Conservation (phyloP, 2,888 invertebrate species). For the Ashinkailepas kermadecensis region DNA sequence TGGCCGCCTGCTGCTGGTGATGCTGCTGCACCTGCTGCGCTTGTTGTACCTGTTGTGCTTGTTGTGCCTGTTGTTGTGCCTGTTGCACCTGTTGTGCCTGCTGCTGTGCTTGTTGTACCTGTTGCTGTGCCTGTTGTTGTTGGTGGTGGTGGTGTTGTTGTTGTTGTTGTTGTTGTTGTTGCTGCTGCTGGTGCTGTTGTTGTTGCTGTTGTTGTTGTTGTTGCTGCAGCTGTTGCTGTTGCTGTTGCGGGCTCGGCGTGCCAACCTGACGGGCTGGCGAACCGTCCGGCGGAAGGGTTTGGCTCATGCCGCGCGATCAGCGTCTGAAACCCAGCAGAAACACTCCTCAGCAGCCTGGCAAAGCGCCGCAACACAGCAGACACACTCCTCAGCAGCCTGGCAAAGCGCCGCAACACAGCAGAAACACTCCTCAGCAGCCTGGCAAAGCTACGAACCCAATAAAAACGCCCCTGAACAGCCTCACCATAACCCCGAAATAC, state of each 20-base stretch:
- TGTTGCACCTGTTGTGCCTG: background rate
- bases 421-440: too few species aligned
- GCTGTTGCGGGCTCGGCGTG: conserved; percentile 24
- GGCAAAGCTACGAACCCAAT: too few species aligned
- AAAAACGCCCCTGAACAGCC: too few species aligned
- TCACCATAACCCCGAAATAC: too few species aligned
- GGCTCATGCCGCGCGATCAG: background rate
- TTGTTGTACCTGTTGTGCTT: background rate
- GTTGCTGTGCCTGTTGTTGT: background rate
- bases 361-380: too few species aligned
- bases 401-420: too few species aligned
- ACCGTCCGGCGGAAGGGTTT: background rate
- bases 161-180: conserved; percentile 28
- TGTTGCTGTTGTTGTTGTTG: conserved; percentile 29
- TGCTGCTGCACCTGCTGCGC: background rate
- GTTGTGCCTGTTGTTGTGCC: background rate
- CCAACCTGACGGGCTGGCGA: conserved; percentile 19
- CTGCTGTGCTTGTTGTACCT: conserved; percentile 20
- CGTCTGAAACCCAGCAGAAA: background rate
- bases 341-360: too few species aligned
- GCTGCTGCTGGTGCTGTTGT: conserved; percentile 30
- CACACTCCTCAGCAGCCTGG: too few species aligned
- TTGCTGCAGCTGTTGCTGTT: conserved; percentile 27
- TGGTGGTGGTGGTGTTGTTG: conserved; percentile 26
- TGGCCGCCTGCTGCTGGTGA: background rate